These are phyloP conservation scores for Leptinotarsa juncta DNA, from an alignment of 2,888 invertebrate genomes.

Conservation along the genomic window DNA sequence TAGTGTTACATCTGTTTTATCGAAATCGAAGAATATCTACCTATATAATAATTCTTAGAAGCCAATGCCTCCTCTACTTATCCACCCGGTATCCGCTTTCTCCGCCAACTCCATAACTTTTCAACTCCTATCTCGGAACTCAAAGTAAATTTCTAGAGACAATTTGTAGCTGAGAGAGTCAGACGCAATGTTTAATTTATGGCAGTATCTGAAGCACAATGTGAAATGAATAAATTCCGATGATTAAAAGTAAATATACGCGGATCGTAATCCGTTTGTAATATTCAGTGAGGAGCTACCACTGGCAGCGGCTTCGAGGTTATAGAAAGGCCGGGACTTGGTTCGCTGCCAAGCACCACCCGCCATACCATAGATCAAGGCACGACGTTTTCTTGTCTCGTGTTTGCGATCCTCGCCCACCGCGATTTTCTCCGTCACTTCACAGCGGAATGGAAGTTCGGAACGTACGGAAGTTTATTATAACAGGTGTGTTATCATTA, in stretches of 20 bases:
- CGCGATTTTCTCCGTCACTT: slow-evolving; percentile 17
- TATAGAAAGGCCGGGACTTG: slow-evolving; percentile 43
- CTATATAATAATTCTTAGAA: too few relatives aligned
- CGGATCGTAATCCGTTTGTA: slow-evolving; percentile 30
- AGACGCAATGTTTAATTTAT: slow-evolving; percentile 27
- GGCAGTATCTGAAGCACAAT: slow-evolving; percentile 20
- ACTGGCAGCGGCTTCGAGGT: slow-evolving; percentile 31
- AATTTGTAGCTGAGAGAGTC: slow-evolving; percentile 14
- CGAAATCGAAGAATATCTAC: too few relatives aligned
- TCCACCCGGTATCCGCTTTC: slow-evolving; percentile 3
- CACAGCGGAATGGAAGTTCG: background rate
- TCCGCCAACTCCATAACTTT: slow-evolving; percentile 5
- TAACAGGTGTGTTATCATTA: background rate
- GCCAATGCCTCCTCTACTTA: too few relatives aligned
- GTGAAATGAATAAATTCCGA: slow-evolving; percentile 31
- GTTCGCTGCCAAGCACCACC: slow-evolving; percentile 51
- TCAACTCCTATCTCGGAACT: slow-evolving; percentile 2
- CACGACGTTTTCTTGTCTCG: slow-evolving; percentile 35
- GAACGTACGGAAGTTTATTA: background rate
- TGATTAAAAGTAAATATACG: slow-evolving; percentile 32
- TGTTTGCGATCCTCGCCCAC: slow-evolving; percentile 22
- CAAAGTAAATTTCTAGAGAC: slow-evolving; percentile 13
- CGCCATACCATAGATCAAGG: slow-evolving; percentile 43
- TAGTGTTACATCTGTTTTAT: too few relatives aligned
- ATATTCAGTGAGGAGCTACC: slow-evolving; percentile 42